A percentile compares a stretch with the other conserved stretches of the same genome.
These are phyloP conservation scores for Galeopterus variegatus DNA, from an alignment of 2,113 vertebrate species.

Conservation along the genomic window DNA sequence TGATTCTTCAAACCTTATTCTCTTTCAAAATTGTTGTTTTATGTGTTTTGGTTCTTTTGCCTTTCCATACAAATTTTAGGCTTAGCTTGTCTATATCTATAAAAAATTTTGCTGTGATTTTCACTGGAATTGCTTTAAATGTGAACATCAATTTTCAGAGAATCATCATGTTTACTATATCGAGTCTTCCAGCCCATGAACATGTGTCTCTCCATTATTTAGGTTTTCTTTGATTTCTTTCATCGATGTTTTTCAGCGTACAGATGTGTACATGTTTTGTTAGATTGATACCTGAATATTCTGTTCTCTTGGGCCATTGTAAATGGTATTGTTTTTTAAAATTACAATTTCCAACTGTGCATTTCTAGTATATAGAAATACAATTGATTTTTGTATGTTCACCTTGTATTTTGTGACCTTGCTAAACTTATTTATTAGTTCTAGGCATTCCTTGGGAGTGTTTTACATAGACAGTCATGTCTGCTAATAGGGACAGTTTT, in stretches of 20 bases:
- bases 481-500: neutral
- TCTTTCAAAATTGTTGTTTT: too few relatives aligned
- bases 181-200: too few relatives aligned
- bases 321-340: neutral
- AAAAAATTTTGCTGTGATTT: neutral
- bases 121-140: neutral
- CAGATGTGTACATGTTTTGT: too few relatives aligned
- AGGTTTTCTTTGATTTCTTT: too few relatives aligned
- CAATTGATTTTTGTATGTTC: neutral
- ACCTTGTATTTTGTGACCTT: neutral
- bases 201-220: neutral
- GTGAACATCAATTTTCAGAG: too few relatives aligned
- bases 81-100: neutral
- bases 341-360: neutral
- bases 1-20: neutral
- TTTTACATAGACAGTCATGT: neutral
- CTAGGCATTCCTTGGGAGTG: neutral
- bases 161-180: too few relatives aligned
- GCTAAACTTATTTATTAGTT: neutral
- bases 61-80: neutral
- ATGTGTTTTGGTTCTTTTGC: too few relatives aligned
- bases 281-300: neutral
- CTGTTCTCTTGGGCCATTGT: neutral
- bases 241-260: too few relatives aligned
- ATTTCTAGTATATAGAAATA: neutral